Evolutionary conservation across 1,140 invertebrate genomes (phyloP), one percentile per base, ranked within the genome.

Genomic region (Brachionus sp.): DNA sequence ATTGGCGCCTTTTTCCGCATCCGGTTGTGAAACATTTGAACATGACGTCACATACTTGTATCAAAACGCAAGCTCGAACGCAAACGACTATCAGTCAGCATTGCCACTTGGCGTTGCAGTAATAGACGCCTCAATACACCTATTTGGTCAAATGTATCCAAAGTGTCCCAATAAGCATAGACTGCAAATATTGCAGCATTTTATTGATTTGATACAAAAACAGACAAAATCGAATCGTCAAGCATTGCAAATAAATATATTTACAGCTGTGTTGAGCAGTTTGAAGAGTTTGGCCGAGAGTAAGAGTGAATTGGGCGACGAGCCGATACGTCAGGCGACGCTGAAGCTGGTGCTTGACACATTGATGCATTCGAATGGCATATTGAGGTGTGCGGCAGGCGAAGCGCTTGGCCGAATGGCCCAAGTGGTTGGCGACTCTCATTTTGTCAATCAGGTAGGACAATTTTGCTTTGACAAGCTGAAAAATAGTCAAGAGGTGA

Each of bases 191-290:
- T 89, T 99, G 42, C 94, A 97, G 83, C 97, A 99, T 87, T 99
- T 99, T 86, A 92, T 92, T 42, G 96, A 98, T 86, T 97, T 95
- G 87, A 95, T 98, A 73, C 92, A 80, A 84, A 88, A 93, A 85
- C 94, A 95, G 84, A 85, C 78, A 78, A 42, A 62, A 39, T 94
- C 95, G 0, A 97, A 97, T 88, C 94, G 96, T 87, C 95, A 98
- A 88, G 96, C 96, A 2, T 93, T 98, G 19, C 95, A 98, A 87
- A 94, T 97, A 89, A 99, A 99, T 88, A 94, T 98, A 66, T 97
- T 98, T 87, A 95, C 96, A 13, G 95, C 96, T 6, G 89, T 98
- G 3, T 89, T 98, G 23, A 93, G 94, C 86, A 95, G 95, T 6
- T 89, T 98, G 39, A 95, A 96, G 88, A 88, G 93, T 25, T 88